Base-by-base conservation (phyloP, 1,140 invertebrate species). In the Episyrphus balteatus region DNA sequence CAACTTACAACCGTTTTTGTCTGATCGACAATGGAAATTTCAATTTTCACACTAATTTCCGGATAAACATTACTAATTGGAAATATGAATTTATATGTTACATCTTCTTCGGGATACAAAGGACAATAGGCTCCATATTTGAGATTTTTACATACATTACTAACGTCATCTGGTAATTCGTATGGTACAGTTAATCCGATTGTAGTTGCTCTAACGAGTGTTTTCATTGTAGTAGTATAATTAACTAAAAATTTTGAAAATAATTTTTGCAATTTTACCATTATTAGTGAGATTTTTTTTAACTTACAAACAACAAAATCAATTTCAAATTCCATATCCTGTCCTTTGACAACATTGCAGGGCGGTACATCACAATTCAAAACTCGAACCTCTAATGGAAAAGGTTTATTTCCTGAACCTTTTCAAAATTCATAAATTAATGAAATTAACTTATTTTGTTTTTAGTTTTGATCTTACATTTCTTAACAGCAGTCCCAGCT, bases 51-150 rank as follows among this genome's bases (percentile, higher is more conserved):
- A 26, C 58, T 59, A 3, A 66, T 55, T 44, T 66, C 62, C 0
- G 60, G 62, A 44, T 66, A 66, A 37, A 37, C 6, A 33, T 56
- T 58, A 1, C 54, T 58, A 31, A 66, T 57, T 18, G 55, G 57
- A 38, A 66, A 66, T 2, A 13, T 1, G 31, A 66, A 66, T 9
- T 57, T 14, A 47, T 66, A 66, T n/a, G 62, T 63, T 0, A 63
- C 62, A 55, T 66, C 62, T 34, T 66, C 62, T 0, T 57, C 62
- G n/a, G 54, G 48, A 39, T 66, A 66, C 0, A 66, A 42, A 0
- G 62, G 62, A 36, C 62, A 66, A 30, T 62, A 62, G 47, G 62
- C 62, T 8, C 49, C 62, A 32, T 51, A 57, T 55, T 58, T 55
- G 0, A 66, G 59, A 52, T 66, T 62, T 0, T 53, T 40, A 9